These are phyloP conservation scores for Drosophila prolongata DNA, from an alignment of 2,888 invertebrate genomes.

Conservation along the genomic window DNA sequence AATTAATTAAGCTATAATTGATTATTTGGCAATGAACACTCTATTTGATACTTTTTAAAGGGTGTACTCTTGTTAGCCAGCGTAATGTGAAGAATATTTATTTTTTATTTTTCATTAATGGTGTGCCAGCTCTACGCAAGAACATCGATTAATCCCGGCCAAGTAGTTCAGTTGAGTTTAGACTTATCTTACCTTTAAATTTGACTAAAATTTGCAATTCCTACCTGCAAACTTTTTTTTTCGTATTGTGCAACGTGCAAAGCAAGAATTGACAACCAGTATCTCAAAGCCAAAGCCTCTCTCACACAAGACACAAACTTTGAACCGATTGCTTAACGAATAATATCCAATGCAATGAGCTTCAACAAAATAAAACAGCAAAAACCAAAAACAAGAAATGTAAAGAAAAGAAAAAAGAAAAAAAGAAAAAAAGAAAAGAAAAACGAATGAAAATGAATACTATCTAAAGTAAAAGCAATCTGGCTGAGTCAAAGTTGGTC, in stretches of 20 bases:
- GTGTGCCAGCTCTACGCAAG: background rate
- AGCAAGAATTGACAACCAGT: conserved; percentile 24
- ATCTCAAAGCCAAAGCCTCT: conserved; percentile 38
- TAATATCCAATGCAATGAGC: conserved; percentile 80
- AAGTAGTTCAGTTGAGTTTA: conserved; percentile 25
- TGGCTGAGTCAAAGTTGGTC: conserved; percentile 85
- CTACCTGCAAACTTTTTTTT: conserved; percentile 26
- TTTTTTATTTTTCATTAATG: background rate
- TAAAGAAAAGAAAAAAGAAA: conserved; percentile 36
- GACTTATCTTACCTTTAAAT: conserved; percentile 4
- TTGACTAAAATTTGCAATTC: conserved; percentile 12
- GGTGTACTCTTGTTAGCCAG: too few species aligned
- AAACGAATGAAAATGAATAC: conserved; percentile 24
- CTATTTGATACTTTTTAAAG: too few species aligned
- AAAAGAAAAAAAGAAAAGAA: background rate
- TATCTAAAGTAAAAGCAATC: conserved; percentile 70
- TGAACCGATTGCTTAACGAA: conserved; percentile 61
- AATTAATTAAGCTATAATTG: too few species aligned
- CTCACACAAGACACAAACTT: conserved; percentile 49
- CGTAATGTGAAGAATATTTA: too few species aligned
- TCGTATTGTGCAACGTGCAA: conserved; percentile 42
- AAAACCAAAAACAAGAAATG: conserved; percentile 12
- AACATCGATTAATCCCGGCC: background rate
- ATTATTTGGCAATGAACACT: too few species aligned
- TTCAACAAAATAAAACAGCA: conserved; percentile 51